Evolutionary conservation across 1,140 invertebrate genomes (phyloP), one percentile per base, ranked within the genome.

Genomic region (Galleria mellonella): DNA sequence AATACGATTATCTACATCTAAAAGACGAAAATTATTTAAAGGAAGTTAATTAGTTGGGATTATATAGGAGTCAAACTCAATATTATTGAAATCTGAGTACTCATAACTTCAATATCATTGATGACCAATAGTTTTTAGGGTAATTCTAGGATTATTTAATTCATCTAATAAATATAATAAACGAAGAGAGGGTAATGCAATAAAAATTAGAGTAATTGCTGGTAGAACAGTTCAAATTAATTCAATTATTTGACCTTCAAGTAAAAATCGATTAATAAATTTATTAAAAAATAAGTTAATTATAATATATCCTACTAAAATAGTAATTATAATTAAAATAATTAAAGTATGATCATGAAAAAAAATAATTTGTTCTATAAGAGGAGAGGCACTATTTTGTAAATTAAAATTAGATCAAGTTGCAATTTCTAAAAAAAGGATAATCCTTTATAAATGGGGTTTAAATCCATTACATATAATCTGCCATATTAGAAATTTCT

Each of bases 41-140:
- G 56, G 7, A 55, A 83, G 43, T 58, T 86, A 62, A 67, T 78
- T 82, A 44, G 45, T 47, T 10, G 77, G 70, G 42, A 85, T 83
- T 88, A 91, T 91, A 77, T 89, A 91, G 10, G 89, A 90, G 68
- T 92, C 89, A 88, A 91, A 91, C 79, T 89, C 84, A 63, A 90
- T 67, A 54, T 87, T 72, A 49, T 76, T 69, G 84, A 91, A 89
- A 83, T 90, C 88, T 48, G 82, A 83, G 76, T 90, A 91, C 87
- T 92, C 90, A 86, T 92, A 92, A 31, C 68, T 86, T 90, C 90
- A 92, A 66, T 90, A 91, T 88, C 89, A 92, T 87, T 92, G 91
- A 79, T 91, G 89, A 0, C 89, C 90, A 63, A 90, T 87, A 38
- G 79, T 70, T 88, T 91, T 92, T 67, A 92, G 52, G 14, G 88